These are phyloP conservation scores for Aporophyla lueneburgensis DNA, from an alignment of 2,888 invertebrate species.

Conservation along the genomic window DNA sequence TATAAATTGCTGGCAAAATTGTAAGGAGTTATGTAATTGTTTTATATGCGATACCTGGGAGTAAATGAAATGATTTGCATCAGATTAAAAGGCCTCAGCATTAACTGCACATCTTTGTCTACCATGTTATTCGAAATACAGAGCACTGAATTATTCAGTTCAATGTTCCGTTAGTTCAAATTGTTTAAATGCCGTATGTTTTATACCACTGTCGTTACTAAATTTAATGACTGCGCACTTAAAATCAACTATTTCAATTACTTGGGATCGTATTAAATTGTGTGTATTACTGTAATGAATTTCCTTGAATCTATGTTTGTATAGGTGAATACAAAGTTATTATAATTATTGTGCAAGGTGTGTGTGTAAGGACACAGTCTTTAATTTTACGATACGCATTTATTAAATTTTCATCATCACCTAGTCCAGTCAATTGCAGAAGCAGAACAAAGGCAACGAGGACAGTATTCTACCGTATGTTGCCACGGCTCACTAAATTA, in stretches of 20 bases:
- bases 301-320: background rate
- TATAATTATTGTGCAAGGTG: too few species aligned
- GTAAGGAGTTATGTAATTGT: conserved; percentile 6
- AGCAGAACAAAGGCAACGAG: too few species aligned
- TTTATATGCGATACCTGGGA: conserved; percentile 20
- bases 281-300: background rate
- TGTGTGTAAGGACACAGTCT: too few species aligned
- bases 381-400: too few species aligned
- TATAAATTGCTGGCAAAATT: background rate
- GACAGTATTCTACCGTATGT: too few species aligned
- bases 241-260: background rate
- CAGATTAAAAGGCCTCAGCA: conserved; percentile 28
- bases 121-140: background rate
- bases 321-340: too few species aligned
- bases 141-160: background rate
- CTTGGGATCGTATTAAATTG: background rate
- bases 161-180: background rate
- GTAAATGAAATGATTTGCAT: background rate
- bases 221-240: background rate
- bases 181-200: background rate
- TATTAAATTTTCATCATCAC: too few species aligned
- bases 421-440: too few species aligned
- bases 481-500: too few species aligned
- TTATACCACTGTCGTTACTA: background rate
- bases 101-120: conserved; percentile 22